Base-by-base conservation (phyloP, 2,888 invertebrate species). In the Dynastes tityus region DNA sequence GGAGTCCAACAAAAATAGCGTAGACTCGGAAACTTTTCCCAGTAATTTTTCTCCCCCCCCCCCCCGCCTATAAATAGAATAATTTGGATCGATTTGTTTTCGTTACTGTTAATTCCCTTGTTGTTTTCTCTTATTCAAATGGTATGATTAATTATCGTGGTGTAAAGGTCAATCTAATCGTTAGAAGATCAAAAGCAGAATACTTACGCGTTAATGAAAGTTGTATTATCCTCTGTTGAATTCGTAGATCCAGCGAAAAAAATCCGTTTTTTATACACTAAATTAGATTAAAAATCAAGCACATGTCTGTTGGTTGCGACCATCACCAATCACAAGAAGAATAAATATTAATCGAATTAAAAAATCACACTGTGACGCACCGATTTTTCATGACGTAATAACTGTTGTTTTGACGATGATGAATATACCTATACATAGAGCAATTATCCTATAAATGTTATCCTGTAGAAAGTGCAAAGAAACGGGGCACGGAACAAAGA, bases 401-500 rank as follows among this genome's bases (percentile, higher is more conserved):
- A 61, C 61, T 74, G 45, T 61, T 74, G 45, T 45, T 32, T 45
- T 63, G 63, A 61, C 32, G 61, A 74, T 73, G 73, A 61, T 53
- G n/a, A 37, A 32, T 37, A 45, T 45, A 45, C 45, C 45, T 45
- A 45, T 45, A 45, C 45, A 45, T 45, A 45, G 45, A 74, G 49
- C 61, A 74, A 74, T 74, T 74, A 74, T 74, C 73, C 73, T 74
- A 74, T 68, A 51, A 68, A 51, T 61, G 73, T 70, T 76, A 79
- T 76, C 79, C 76, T 79, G 79, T 68, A 79, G 79, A 76, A 79
- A 71, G 79, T 76, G 65, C 76, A 82, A 79, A 82, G 82, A 82
- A 80, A 82, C 81, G 80, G 80, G 83, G 76, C 82, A 82, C 83
- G 83, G 81, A 85, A 85, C 85, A 85, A 85, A 84, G 85, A 85